Conservation (phyloP, 2,888 invertebrate genomes). For the Pseudococcus longispinus region DNA sequence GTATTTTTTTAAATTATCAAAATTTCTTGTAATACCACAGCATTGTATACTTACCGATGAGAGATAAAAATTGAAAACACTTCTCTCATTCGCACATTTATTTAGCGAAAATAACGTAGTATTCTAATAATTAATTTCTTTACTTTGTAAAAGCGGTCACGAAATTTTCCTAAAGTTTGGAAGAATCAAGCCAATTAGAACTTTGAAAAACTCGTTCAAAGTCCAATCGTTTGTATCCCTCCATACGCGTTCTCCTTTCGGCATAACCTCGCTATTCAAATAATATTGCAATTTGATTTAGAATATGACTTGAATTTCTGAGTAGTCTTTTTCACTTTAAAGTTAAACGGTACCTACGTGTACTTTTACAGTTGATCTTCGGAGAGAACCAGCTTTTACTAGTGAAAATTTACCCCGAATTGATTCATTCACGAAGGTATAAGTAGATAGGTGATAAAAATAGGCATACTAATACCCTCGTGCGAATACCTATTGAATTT, state of each 20-base stretch:
- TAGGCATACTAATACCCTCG: not conserved
- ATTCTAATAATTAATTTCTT: slow-evolving; percentile 1
- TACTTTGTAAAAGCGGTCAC: not conserved
- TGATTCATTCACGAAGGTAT: not conserved
- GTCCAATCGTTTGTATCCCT: slow-evolving; percentile 44
- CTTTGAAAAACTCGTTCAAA: slow-evolving; percentile 46
- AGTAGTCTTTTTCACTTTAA: slow-evolving; percentile 42
- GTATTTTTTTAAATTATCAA: no score
- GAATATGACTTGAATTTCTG: slow-evolving; percentile 50
- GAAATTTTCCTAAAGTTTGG: not conserved
- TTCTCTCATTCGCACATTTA: not conserved
- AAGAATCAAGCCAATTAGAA: slow-evolving; percentile 49
- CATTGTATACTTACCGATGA: not conserved
- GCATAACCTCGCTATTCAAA: slow-evolving; percentile 46
- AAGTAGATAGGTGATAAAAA: not conserved
- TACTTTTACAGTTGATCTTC: not conserved
- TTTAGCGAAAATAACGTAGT: not conserved
- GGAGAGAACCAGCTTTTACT: slow-evolving; percentile 8
- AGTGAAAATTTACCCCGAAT: not conserved
- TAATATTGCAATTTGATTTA: slow-evolving; percentile 50
- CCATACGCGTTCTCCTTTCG: slow-evolving; percentile 13
- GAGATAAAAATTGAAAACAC: not conserved
- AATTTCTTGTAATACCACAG: no score
- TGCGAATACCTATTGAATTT: not conserved
- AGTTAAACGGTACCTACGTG: slow-evolving; percentile 40